These are phyloP conservation scores for Nothobranchius kuhntae DNA, from an alignment of 2,113 vertebrate genomes.

Conservation along the genomic window DNA sequence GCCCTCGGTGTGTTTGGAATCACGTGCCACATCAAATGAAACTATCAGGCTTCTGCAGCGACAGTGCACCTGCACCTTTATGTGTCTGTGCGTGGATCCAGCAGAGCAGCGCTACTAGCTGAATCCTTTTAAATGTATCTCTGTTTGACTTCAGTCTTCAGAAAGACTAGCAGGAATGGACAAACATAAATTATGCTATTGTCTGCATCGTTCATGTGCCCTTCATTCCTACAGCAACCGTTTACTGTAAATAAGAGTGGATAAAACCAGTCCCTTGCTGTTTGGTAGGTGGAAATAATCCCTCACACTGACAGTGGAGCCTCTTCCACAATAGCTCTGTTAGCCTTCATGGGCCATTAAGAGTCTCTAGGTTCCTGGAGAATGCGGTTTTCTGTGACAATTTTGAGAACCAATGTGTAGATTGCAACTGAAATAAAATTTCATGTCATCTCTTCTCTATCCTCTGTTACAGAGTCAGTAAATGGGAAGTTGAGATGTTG, in stretches of 20 bases:
- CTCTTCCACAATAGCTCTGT: constrained; percentile 4
- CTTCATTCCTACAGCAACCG: constrained; percentile 2
- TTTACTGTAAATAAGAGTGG: constrained; percentile 1
- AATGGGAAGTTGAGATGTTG: too few species aligned
- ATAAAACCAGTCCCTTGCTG: not conserved
- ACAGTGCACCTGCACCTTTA: not conserved
- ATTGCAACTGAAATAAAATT: too few species aligned
- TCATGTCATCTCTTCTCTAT: too few species aligned
- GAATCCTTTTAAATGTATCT: constrained; percentile 27
- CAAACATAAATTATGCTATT: constrained; percentile 15
- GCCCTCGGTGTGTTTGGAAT: constrained; percentile 48
- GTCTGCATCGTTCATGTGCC: not conserved
- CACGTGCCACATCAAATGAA: constrained; percentile 56
- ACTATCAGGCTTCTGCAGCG: constrained; percentile 39
- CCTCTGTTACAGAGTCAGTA: too few species aligned
- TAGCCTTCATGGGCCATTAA: not conserved
- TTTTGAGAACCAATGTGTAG: too few species aligned
- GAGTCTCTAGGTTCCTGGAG: not conserved
- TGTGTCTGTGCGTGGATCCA: constrained; percentile 3
- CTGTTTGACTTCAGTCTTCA: constrained; percentile 14
- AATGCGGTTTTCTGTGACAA: too few species aligned
- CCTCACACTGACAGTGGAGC: not conserved
- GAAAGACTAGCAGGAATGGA: constrained; percentile 17
- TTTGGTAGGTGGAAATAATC: not conserved
- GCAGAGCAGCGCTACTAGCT: constrained; percentile 3